These are phyloP conservation scores for Melanotaenia trifasciata DNA, from an alignment of 2,797 vertebrate species.

Conservation along the genomic window DNA sequence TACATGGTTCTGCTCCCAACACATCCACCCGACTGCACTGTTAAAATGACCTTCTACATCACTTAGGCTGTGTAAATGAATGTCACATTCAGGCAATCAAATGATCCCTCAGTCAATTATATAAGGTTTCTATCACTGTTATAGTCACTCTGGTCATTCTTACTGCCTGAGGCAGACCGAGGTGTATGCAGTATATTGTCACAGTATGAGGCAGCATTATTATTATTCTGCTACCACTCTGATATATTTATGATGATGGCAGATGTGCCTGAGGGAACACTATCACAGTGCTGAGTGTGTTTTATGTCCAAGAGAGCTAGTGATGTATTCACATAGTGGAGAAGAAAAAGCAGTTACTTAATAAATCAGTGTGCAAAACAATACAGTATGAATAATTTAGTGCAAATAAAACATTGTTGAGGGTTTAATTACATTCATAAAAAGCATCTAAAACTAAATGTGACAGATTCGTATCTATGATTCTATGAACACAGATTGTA, in stretches of 20 bases:
- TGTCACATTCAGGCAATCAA: constrained; percentile 64
- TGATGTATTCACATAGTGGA: constrained; percentile 8
- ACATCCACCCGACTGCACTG: constrained; percentile 46
- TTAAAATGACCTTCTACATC: constrained; percentile 57
- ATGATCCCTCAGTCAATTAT: constrained; percentile 64
- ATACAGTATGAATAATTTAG: not conserved
- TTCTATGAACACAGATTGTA: not conserved
- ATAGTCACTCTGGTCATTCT: constrained; percentile 35
- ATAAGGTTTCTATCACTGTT: constrained; percentile 54
- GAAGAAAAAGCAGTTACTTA: constrained; percentile 10
- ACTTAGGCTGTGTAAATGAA: constrained; percentile 62
- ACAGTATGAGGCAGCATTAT: constrained; percentile 33
- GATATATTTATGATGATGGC: constrained; percentile 67
- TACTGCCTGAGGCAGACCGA: constrained; percentile 21
- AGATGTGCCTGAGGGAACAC: constrained; percentile 54
- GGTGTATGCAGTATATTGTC: constrained; percentile 10
- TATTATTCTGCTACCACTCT: constrained; percentile 53
- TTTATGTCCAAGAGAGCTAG: constrained; percentile 54
- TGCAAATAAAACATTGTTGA: not conserved
- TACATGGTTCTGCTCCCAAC: constrained; percentile 36
- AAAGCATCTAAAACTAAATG: constrained; percentile 21
- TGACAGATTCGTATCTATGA: not conserved
- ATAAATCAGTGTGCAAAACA: constrained; percentile 27
- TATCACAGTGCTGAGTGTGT: constrained; percentile 30
- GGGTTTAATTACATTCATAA: constrained; percentile 18